Evolutionary conservation across 2,888 invertebrate genomes (phyloP), one percentile per base, ranked within the genome.

Genomic region (Piscicola geometra): DNA sequence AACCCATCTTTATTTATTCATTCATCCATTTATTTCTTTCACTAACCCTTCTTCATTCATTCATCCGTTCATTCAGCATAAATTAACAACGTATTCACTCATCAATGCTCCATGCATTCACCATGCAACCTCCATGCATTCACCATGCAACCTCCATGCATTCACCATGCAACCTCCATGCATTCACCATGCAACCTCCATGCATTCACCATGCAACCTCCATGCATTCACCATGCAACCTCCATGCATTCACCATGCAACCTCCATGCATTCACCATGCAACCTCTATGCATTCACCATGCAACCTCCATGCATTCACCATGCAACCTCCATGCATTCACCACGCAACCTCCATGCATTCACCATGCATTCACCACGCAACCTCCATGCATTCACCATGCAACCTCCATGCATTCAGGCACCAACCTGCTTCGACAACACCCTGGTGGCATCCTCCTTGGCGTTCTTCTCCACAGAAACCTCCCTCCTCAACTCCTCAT

Each of bases 381-480:
- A n/a, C 0, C 28, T 47, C 67, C 68, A 47, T 32, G 47, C 32
- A 25, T 60, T 60, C 60, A 32, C 25, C 64, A n/a, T n/a, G n/a
- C n/a, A n/a, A n/a, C 32, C n/a, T 33, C 56, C n/a, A 25, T 1
- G 30, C 9, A 32, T 15, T 32, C 1, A 21, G 47, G n/a, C 18
- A 35, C 36, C 52, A n/a, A 30, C 70, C 36, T 66, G 25, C 41
- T 30, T 25, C 21, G 52, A 2, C n/a, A 82, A 75, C 69, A 82
- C 82, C 47, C 81, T 75, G n/a, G 80, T 75, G 1, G 82, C 79
- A 76, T 84, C 83, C 77, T 83, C 82, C 71, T 82, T 78, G 3
- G 79, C 75, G 75, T 82, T 79, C 80, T 84, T 83, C 3, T 83
- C 83, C 50, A 80, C 78, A 70, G 82, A 82, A 3, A 83, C 82